These are phyloP conservation scores for Sparus aurata DNA, from an alignment of 2,797 vertebrate genomes.

Conservation along the genomic window DNA sequence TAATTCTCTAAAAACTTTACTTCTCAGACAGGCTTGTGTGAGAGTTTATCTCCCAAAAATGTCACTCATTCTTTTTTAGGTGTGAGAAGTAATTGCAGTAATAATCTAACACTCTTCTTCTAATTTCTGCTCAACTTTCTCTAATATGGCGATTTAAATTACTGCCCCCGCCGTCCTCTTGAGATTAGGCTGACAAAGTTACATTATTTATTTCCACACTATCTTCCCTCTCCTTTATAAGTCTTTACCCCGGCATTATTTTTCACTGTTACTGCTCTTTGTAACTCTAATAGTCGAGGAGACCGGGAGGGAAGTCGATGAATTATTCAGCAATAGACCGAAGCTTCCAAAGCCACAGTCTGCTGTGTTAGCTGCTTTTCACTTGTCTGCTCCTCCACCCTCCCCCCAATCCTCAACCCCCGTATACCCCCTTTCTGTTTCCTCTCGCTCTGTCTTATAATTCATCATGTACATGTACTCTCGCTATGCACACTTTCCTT, in stretches of 20 bases:
- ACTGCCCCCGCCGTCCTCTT: neutral
- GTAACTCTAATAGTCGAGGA: slow-evolving; percentile 62
- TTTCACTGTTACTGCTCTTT: slow-evolving; percentile 64
- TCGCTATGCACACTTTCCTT: slow-evolving; percentile 12
- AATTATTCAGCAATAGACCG: slow-evolving; percentile 79
- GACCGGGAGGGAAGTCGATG: slow-evolving; percentile 62
- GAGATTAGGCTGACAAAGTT: slow-evolving; percentile 29
- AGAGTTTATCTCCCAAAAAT: neutral
- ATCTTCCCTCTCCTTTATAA: slow-evolving; percentile 22
- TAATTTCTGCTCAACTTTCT: slow-evolving; percentile 28
- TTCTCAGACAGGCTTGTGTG: neutral
- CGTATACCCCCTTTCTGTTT: neutral
- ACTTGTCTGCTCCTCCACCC: slow-evolving; percentile 24
- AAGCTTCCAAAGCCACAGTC: slow-evolving; percentile 65
- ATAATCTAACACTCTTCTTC: slow-evolving; percentile 1
- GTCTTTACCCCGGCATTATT: slow-evolving; percentile 47
- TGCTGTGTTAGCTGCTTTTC: slow-evolving; percentile 77
- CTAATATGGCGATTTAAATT: slow-evolving; percentile 13
- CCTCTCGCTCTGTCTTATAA: slow-evolving; percentile 25
- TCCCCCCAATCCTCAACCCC: neutral
- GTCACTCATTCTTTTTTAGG: neutral
- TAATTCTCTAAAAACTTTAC: neutral
- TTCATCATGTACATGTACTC: slow-evolving; percentile 24
- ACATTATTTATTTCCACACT: slow-evolving; percentile 33
- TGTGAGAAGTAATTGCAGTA: slow-evolving; percentile 14